Conservation (phyloP, 2,797 vertebrate species). For the Melanotaenia boesemani region DNA sequence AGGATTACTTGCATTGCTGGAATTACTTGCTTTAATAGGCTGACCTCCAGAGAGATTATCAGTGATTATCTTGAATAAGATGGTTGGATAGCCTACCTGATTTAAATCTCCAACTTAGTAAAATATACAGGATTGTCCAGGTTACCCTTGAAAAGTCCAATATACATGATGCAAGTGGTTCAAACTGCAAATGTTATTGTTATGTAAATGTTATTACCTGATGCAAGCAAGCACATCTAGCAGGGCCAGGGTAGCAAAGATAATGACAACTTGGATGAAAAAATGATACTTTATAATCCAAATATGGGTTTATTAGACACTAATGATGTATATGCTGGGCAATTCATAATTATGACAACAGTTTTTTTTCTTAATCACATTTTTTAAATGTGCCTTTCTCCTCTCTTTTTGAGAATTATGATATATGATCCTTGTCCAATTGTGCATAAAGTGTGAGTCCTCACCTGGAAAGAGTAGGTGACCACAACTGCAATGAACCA, state of each 20-base stretch:
- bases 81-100: background rate
- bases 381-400: background rate
- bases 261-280: too few relatives aligned
- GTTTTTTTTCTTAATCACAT: background rate
- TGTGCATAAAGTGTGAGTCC: conserved; percentile 8
- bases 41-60: background rate
- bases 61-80: background rate
- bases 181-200: too few relatives aligned
- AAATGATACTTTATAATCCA: too few relatives aligned
- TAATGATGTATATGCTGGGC: too few relatives aligned
- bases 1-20: background rate
- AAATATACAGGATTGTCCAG: background rate
- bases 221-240: too few relatives aligned
- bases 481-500: conserved; percentile 91
- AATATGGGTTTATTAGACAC: too few relatives aligned
- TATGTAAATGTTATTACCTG: too few relatives aligned
- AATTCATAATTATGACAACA: background rate
- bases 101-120: background rate
- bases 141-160: background rate
- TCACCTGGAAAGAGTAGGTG: conserved; percentile 89
- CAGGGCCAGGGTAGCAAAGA: too few relatives aligned
- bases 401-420: background rate
- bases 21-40: background rate
- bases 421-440: background rate
- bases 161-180: background rate